These are phyloP conservation scores for Anoplius nigerrimus DNA, from an alignment of 2,888 invertebrate species.

Conservation along the genomic window DNA sequence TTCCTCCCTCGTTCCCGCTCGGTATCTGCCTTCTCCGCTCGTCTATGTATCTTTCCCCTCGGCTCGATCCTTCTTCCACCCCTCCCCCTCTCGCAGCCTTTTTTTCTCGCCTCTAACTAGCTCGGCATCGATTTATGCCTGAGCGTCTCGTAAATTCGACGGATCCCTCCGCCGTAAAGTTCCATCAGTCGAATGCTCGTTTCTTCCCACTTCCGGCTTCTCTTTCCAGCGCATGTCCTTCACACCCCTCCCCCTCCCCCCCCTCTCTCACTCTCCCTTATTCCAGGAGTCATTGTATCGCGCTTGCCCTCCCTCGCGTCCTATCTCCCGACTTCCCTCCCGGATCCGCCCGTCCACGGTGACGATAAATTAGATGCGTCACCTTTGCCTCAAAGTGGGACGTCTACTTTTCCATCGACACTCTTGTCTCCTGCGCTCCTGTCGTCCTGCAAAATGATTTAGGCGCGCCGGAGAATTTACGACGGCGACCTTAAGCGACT, in stretches of 20 bases:
- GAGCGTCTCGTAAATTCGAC: constrained; percentile 39
- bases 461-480: no score
- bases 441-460: no score
- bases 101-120: constrained; percentile 14
- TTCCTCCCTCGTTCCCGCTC: constrained; percentile 11
- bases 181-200: constrained; percentile 29
- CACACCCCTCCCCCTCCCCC: background rate
- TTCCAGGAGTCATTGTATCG: background rate
- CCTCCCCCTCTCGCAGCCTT: background rate
- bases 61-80: constrained; percentile 7
- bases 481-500: no score
- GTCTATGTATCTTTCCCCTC: background rate
- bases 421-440: background rate
- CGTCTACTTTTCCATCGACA: background rate
- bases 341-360: no score
- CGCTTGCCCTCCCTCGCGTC: no score
- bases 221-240: background rate
- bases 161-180: constrained; percentile 37
- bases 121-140: constrained; percentile 30
- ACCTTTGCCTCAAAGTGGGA: background rate
- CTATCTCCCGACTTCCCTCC: no score
- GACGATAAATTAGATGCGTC: no score
- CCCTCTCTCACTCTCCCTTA: background rate
- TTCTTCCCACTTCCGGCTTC: background rate
- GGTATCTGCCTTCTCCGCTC: background rate